Evolutionary conservation across 2,113 vertebrate species (phyloP).

Genomic region (Stigmatopora argus): DNA sequence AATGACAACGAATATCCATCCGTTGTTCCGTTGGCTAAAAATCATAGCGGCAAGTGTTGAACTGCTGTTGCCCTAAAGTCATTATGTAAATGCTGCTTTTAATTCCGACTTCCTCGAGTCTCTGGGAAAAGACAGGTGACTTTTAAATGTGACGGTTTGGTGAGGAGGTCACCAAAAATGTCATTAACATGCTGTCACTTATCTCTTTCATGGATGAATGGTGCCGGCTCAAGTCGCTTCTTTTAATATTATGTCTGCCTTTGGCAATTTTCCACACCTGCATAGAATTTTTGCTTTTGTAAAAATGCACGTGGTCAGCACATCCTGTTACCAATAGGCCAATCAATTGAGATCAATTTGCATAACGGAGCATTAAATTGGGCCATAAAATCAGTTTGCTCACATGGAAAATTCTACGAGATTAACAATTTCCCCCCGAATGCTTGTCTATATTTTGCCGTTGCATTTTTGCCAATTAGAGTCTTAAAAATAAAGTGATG

Average conservation of each 20-base stretch:
- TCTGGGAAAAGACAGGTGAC: constrained; percentile 51
- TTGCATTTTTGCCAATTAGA: not conserved
- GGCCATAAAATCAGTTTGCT: constrained; percentile 61
- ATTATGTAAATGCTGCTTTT: constrained; percentile 30
- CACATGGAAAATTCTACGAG: constrained; percentile 49
- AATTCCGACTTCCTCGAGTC: not conserved
- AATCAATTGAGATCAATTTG: constrained; percentile 80
- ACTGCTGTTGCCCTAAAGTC: constrained; percentile 7
- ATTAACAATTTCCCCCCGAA: constrained; percentile 64
- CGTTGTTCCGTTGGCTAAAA: constrained; percentile 1
- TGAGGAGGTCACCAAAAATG: constrained; percentile 37
- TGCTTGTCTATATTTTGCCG: constrained; percentile 1
- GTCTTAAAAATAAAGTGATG: not conserved
- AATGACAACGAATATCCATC: constrained; percentile 38
- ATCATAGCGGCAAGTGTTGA: constrained; percentile 1
- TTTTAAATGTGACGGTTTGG: constrained; percentile 54
- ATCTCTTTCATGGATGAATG: constrained; percentile 52
- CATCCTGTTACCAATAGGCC: constrained; percentile 67
- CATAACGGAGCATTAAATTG: constrained; percentile 80
- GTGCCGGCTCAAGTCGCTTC: constrained; percentile 46
- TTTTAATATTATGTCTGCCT: constrained; percentile 49
- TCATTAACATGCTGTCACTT: constrained; percentile 56
- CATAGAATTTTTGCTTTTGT: constrained; percentile 53
- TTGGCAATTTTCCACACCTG: constrained; percentile 60
- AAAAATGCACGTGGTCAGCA: constrained; percentile 56